These are phyloP conservation scores for Amiota communis DNA, from an alignment of 2,888 invertebrate genomes.

Conservation along the genomic window DNA sequence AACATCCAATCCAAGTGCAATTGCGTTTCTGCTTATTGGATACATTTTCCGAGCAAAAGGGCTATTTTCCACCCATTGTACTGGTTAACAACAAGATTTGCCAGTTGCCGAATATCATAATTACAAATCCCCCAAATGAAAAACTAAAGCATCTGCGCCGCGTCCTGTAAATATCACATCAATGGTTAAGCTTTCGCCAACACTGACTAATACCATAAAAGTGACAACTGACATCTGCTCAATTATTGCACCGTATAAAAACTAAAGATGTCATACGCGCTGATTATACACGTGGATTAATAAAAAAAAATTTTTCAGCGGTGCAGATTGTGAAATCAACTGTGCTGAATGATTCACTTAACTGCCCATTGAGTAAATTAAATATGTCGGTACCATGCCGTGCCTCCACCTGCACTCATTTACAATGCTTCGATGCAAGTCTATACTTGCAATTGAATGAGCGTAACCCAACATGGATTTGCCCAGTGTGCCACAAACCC, in stretches of 20 bases:
- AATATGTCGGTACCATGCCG: slow-evolving; percentile 89
- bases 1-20: slow-evolving; percentile 88
- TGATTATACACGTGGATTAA: slow-evolving; percentile 91
- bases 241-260: slow-evolving; percentile 87
- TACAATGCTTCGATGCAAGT: slow-evolving; percentile 98
- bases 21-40: slow-evolving; percentile 94
- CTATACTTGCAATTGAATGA: slow-evolving; percentile 98
- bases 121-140: slow-evolving; percentile 96
- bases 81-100: slow-evolving; percentile 92
- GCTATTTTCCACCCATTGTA: slow-evolving; percentile 94
- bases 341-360: slow-evolving; percentile 91
- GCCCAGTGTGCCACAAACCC: slow-evolving; percentile 96
- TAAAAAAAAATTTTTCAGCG: slow-evolving; percentile 91
- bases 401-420: slow-evolving; percentile 92
- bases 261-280: slow-evolving; percentile 89
- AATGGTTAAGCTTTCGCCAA: slow-evolving; percentile 88
- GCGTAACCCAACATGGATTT: slow-evolving; percentile 97
- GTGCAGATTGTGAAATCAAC: slow-evolving; percentile 96
- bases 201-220: slow-evolving; percentile 87
- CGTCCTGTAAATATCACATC: slow-evolving; percentile 96
- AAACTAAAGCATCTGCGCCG: slow-evolving; percentile 97
- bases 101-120: slow-evolving; percentile 94
- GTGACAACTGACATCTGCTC: slow-evolving; percentile 88
- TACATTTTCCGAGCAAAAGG: slow-evolving; percentile 93
- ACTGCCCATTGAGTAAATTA: slow-evolving; percentile 96